phyloP scores from a whole-genome alignment of 2,113 vertebrate genomes.

The Noctilio leporinus region DNA sequence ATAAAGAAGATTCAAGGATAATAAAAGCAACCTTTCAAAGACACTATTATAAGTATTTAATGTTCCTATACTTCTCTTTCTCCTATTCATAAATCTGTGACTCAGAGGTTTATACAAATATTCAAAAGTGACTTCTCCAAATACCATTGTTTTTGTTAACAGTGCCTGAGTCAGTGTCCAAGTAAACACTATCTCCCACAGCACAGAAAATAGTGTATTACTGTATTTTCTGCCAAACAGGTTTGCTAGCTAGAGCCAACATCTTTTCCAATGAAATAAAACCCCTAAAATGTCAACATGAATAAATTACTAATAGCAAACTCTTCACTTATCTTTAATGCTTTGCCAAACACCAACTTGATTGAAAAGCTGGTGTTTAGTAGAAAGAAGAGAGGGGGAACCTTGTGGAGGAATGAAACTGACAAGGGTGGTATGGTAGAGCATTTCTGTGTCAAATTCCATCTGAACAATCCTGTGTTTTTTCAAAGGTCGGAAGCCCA shows the following conservation, averaged over 20 bases:
- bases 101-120: neutral
- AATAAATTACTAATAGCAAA: slow-evolving; percentile 51
- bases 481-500: slow-evolving; percentile 51
- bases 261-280: neutral
- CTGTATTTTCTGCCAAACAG: neutral
- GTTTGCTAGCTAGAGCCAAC: neutral
- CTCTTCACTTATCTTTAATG: slow-evolving; percentile 53
- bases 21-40: neutral
- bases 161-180: neutral
- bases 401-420: slow-evolving; percentile 61
- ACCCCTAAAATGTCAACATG: slow-evolving; percentile 38
- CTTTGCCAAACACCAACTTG: slow-evolving; percentile 52
- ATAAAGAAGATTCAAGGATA: neutral
- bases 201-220: neutral
- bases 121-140: neutral
- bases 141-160: neutral
- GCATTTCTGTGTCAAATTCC: slow-evolving; percentile 63
- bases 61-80: neutral
- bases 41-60: neutral
- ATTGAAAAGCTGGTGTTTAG: slow-evolving; percentile 64
- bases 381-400: slow-evolving; percentile 53
- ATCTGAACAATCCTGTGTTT: slow-evolving; percentile 62
- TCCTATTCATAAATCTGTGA: neutral
- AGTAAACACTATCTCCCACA: neutral
- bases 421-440: slow-evolving; percentile 43